Percentiles rank a stretch among this genome's conserved stretches.
Evolutionary conservation across 2,888 invertebrate genomes (phyloP).

Genomic region (Cataglyphis cursor): DNA sequence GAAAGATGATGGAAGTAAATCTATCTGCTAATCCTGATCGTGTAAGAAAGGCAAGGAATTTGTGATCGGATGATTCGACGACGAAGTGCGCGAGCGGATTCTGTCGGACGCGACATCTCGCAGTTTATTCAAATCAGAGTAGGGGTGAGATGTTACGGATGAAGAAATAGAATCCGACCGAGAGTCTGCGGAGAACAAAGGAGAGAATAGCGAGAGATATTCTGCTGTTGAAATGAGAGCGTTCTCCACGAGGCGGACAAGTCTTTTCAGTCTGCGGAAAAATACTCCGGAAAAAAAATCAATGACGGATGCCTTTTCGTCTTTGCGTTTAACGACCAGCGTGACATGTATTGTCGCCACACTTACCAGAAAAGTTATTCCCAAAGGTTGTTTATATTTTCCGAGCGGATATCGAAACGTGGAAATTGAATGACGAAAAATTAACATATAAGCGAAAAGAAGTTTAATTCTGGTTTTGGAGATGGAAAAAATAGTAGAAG

Average conservation of each 20-base stretch:
- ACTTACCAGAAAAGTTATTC: not conserved
- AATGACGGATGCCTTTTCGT: conserved; percentile 29
- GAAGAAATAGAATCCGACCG: not conserved
- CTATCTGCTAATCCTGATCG: not conserved
- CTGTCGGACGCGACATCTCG: conserved; percentile 40
- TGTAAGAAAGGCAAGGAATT: conserved; percentile 12
- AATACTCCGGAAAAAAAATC: not conserved
- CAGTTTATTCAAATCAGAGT: conserved; percentile 47
- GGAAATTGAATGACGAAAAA: conserved; percentile 53
- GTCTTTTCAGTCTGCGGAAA: not conserved
- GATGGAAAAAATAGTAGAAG: not conserved
- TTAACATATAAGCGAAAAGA: conserved; percentile 71
- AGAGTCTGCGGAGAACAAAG: conserved; percentile 38
- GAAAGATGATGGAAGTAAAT: not conserved
- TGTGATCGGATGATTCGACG: conserved; percentile 32
- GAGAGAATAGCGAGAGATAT: conserved; percentile 1
- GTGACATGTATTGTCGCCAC: not conserved
- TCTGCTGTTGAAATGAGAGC: conserved; percentile 22
- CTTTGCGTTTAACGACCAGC: conserved; percentile 5
- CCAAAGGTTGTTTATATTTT: not conserved
- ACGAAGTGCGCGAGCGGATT: conserved; percentile 40
- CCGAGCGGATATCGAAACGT: conserved; percentile 47
- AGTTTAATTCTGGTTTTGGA: conserved; percentile 65
- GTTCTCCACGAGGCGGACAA: conserved; percentile 15
- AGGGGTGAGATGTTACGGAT: not conserved